Evolutionary conservation across 2,113 vertebrate genomes (phyloP).

Genomic region (Nothoprocta pentlandii): DNA sequence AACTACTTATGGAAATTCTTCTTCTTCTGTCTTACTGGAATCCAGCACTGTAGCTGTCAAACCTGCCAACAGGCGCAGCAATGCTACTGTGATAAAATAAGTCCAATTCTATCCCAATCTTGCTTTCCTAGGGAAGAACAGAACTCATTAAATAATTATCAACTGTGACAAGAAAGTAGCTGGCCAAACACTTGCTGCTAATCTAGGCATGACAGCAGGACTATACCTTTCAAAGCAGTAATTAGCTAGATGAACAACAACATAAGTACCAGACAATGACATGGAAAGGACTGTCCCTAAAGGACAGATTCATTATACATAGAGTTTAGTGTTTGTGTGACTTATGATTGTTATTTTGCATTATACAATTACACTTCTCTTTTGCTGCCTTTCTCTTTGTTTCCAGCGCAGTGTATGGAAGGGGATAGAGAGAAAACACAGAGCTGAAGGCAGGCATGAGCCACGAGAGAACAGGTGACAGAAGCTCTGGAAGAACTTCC

Average conservation of each 20-base stretch:
- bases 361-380: conserved; percentile 58
- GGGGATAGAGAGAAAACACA: conserved; percentile 1
- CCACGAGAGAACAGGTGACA: neutral
- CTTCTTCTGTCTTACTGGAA: conserved; percentile 66
- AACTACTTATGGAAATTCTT: conserved; percentile 75
- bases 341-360: conserved; percentile 73
- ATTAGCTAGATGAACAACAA: conserved; percentile 71
- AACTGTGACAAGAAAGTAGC: conserved; percentile 70
- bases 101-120: conserved; percentile 62
- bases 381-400: conserved; percentile 49
- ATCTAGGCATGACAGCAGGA: conserved; percentile 68
- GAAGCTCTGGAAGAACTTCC: neutral
- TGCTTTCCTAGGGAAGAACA: conserved; percentile 71
- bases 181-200: conserved; percentile 71
- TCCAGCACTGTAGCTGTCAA: conserved; percentile 49
- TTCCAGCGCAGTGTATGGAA: conserved; percentile 33
- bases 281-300: conserved; percentile 68
- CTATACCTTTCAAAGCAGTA: conserved; percentile 67
- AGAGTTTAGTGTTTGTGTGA: conserved; percentile 69
- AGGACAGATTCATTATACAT: conserved; percentile 74
- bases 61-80: conserved; percentile 46
- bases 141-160: conserved; percentile 74
- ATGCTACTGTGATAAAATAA: conserved; percentile 64
- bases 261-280: conserved; percentile 66
- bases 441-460: neutral